Conservation (phyloP, 2,888 invertebrate species). For the Perdita meconis region DNA sequence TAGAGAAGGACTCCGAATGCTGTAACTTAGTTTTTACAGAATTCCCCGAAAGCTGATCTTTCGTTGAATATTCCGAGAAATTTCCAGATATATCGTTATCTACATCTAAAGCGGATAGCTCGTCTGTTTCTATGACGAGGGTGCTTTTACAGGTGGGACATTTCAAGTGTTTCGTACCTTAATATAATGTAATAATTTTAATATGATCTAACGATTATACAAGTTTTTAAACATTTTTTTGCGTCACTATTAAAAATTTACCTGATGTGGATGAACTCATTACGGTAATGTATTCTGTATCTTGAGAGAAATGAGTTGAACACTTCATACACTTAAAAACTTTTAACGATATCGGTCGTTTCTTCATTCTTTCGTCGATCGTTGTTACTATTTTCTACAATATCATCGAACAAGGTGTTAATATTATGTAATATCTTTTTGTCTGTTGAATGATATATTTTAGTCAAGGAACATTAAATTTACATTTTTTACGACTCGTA, state of each 20-base stretch:
- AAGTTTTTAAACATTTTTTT: not conserved
- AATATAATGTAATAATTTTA: slow-evolving; percentile 15
- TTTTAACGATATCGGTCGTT: slow-evolving; percentile 83
- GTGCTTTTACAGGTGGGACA: slow-evolving; percentile 88
- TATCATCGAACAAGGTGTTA: not conserved
- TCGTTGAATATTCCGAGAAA: slow-evolving; percentile 33
- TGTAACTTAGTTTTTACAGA: slow-evolving; percentile 66
- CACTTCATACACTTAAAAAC: slow-evolving; percentile 87
- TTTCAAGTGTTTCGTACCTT: slow-evolving; percentile 74
- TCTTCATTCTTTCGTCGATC: slow-evolving; percentile 84
- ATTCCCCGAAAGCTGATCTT: slow-evolving; percentile 57
- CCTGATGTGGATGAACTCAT: slow-evolving; percentile 57
- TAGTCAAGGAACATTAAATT: too few relatives aligned
- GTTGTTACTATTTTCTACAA: slow-evolving; percentile 84
- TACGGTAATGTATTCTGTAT: slow-evolving; percentile 78
- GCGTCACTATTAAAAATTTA: slow-evolving; percentile 15
- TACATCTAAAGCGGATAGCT: slow-evolving; percentile 76
- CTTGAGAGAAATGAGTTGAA: slow-evolving; percentile 86
- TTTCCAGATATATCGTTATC: slow-evolving; percentile 60
- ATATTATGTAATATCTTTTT: not conserved
- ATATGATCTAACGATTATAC: not conserved
- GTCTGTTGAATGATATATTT: too few relatives aligned
- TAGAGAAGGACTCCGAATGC: slow-evolving; percentile 83
- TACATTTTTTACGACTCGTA: too few relatives aligned
- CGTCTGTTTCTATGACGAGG: slow-evolving; percentile 86